Evolutionary conservation across 2,888 invertebrate species (phyloP), one percentile per base, ranked within the genome.

Genomic region (Sycophila texana): DNA sequence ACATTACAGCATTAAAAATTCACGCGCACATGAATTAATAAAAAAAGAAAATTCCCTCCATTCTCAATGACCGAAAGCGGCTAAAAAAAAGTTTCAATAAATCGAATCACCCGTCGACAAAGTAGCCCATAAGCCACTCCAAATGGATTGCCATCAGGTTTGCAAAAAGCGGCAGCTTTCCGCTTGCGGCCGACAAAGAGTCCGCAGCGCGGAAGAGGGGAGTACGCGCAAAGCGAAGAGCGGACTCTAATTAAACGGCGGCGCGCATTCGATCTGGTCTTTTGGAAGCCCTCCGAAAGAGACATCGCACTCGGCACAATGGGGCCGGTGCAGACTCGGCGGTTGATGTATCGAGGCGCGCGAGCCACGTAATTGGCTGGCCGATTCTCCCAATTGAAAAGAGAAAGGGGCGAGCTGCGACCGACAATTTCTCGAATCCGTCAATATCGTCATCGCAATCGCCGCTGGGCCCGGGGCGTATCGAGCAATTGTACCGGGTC

Each of bases 281-380:
- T 51, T 51, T 18, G 20, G 16, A 49, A 39, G 20, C 18, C 51
- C 26, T 51, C 14, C 39, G 16, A 63, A 63, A 26, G 16, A 18
- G n/a, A n/a, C 18, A 39, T 63, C 39, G 39, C 16, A 47, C 10
- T 2, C 30, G 39, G 10, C 13, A 60, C 63, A 30, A n/a, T 2
- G 39, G 65, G 57, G 14, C n/a, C 16, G 16, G 18, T 30, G 18
- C 47, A 30, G 53, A 61, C 53, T 53, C 39, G 20, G 53, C 68
- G 60, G 16, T 26, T 22, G 74, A 74, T 67, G 47, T 70, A 30
- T 67, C 47, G 49, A 26, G n/a, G 58, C 30, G 57, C 72, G 18
- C 26, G 60, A 76, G 53, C 18, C 67, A 39, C 63, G 73, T 77
- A 77, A 77, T 77, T 77, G 67, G 61, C 72, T 73, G 60, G 77